Evolutionary conservation across 1,140 invertebrate genomes (phyloP).

Genomic region (Eufriesea mexicana): DNA sequence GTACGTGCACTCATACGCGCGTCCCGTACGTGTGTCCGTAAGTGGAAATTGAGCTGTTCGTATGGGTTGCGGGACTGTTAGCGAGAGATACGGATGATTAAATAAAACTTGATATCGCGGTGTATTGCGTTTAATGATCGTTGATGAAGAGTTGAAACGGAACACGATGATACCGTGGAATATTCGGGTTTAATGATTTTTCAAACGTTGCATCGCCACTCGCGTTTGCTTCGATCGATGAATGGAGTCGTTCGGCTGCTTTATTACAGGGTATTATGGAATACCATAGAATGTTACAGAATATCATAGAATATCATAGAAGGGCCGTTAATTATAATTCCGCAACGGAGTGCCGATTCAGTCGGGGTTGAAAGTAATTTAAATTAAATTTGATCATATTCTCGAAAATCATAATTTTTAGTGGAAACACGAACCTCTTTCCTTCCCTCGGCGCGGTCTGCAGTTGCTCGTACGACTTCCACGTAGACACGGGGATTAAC

Average conservation of each 20-base stretch:
- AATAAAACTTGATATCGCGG: neutral
- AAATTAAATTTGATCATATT: neutral
- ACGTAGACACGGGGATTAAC: slow-evolving; percentile 72
- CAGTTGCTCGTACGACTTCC: slow-evolving; percentile 76
- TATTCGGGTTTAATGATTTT: neutral
- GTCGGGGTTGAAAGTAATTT: neutral
- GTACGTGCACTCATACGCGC: too few relatives aligned
- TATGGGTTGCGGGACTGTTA: neutral
- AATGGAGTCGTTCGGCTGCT: neutral
- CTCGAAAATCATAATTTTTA: slow-evolving; percentile 31
- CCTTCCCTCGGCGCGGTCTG: slow-evolving; percentile 43
- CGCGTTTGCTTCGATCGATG: neutral
- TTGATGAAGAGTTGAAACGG: slow-evolving; percentile 3
- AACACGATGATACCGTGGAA: neutral
- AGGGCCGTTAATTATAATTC: neutral
- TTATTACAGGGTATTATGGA: neutral
- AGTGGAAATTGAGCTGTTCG: neutral
- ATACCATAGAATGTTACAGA: neutral
- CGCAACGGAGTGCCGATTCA: neutral
- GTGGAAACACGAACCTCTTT: slow-evolving; percentile 15
- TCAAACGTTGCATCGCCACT: too few relatives aligned
- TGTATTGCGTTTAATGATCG: neutral
- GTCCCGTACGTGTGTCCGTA: neutral
- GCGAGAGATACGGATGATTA: neutral
- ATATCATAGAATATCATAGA: neutral